A percentile compares a stretch with the other conserved stretches of the same genome.
Evolutionary conservation across 92 coral and sea anemone species (phyloP).

Genomic region (Phenganax stokvisi): DNA sequence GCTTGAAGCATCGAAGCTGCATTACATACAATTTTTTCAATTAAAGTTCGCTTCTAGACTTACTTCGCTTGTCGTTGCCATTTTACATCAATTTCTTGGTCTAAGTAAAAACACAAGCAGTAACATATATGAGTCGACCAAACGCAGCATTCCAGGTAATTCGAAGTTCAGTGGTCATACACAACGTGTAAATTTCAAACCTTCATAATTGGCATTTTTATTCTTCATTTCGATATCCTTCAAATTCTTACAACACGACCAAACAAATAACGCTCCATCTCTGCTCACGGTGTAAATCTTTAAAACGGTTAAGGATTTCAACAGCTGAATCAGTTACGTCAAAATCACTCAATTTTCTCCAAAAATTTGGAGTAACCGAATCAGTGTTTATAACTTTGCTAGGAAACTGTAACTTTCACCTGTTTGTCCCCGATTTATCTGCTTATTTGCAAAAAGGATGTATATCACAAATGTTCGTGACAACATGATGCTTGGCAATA

Average conservation of each 20-base stretch:
- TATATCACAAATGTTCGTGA: not conserved
- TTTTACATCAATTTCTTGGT: conserved; percentile 39
- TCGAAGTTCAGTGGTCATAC: no score
- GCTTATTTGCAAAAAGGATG: not conserved
- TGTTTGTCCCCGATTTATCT: not conserved
- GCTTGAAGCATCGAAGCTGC: no score
- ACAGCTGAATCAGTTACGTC: not conserved
- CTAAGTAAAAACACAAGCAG: conserved; percentile 36
- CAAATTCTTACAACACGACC: conserved; percentile 61
- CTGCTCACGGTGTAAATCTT: conserved; percentile 80
- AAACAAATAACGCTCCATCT: conserved; percentile 74
- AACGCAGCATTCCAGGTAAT: no score
- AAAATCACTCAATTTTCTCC: no score
- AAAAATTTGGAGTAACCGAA: no score
- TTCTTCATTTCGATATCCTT: conserved; percentile 48
- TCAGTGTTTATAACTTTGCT: no score
- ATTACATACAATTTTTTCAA: no score
- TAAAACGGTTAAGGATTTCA: conserved; percentile 8
- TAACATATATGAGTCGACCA: not conserved
- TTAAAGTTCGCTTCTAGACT: conserved; percentile 1
- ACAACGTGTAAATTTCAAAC: not conserved
- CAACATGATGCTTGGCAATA: not conserved
- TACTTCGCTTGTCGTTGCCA: conserved; percentile 63
- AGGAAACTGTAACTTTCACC: no score
- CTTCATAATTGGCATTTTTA: conserved; percentile 36